Evolutionary conservation across 1,140 invertebrate genomes (phyloP).

Genomic region (Drosophila rufa): DNA sequence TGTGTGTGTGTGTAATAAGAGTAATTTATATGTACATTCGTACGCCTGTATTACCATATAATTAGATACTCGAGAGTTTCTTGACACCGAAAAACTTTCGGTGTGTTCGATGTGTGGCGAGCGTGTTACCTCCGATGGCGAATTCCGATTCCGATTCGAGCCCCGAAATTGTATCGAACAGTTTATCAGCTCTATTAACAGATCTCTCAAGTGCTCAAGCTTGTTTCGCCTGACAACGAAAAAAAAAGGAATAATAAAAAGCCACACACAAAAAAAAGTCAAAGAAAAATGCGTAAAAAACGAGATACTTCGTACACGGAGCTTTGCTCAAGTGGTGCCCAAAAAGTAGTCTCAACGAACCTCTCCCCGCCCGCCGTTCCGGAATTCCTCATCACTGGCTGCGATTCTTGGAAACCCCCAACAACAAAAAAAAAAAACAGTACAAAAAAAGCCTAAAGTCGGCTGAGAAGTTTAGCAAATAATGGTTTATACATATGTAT

Average conservation of each 20-base stretch:
- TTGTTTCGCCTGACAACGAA: constrained; percentile 23
- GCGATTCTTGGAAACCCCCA: constrained; percentile 47
- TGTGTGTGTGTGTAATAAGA: constrained; percentile 65
- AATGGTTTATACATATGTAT: background rate
- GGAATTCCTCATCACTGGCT: constrained; percentile 49
- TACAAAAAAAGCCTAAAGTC: constrained; percentile 7
- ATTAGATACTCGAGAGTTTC: constrained; percentile 81
- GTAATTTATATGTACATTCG: constrained; percentile 82
- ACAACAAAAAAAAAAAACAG: constrained; percentile 19
- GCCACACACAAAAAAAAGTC: background rate
- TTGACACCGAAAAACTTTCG: constrained; percentile 53
- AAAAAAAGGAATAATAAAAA: background rate
- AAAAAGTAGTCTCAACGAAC: constrained; percentile 26
- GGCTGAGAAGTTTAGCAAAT: constrained; percentile 16
- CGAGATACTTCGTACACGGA: constrained; percentile 21
- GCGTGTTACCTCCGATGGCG: constrained; percentile 27
- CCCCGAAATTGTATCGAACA: constrained; percentile 71
- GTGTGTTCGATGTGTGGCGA: constrained; percentile 8
- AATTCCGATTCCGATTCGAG: constrained; percentile 24
- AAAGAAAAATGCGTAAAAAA: constrained; percentile 10
- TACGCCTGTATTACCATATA: constrained; percentile 81
- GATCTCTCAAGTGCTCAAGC: constrained; percentile 68
- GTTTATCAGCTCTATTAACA: constrained; percentile 81
- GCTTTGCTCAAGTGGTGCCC: constrained; percentile 37
- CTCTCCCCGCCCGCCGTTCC: constrained; percentile 1